Conservation (phyloP, 2,113 vertebrate species). For the Dipodomys stephensi region DNA sequence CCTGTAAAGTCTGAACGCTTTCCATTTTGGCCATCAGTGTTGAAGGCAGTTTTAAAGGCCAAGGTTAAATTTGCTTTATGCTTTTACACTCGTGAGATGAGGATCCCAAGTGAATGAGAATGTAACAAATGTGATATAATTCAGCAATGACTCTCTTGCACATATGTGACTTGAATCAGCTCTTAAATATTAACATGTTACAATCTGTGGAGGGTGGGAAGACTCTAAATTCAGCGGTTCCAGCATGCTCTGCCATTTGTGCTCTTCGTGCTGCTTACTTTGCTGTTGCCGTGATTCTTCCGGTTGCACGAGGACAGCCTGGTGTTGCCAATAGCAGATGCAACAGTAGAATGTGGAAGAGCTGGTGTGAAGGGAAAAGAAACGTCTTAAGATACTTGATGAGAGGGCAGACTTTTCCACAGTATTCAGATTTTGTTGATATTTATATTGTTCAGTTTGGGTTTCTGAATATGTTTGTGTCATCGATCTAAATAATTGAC, state of each 20-base stretch:
- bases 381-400: conserved; percentile 57
- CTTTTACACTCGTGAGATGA: neutral
- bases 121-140: neutral
- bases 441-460: neutral
- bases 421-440: conserved; percentile 15
- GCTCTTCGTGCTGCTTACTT: conserved; percentile 13
- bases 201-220: neutral
- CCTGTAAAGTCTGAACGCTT: neutral
- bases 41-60: neutral
- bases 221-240: neutral
- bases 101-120: neutral
- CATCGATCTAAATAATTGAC: conserved; percentile 39
- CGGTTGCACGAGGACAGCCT: conserved; percentile 69
- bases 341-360: conserved; percentile 52
- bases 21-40: neutral
- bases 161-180: neutral
- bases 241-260: neutral
- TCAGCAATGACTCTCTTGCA: neutral
- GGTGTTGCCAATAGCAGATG: conserved; percentile 63
- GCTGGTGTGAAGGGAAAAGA: conserved; percentile 65
- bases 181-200: neutral
- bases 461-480: conserved; percentile 40
- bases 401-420: neutral
- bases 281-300: conserved; percentile 32
- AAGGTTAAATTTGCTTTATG: neutral